Evolutionary conservation across 2,113 vertebrate species (phyloP).

Genomic region (Chrysochloris asiatica): DNA sequence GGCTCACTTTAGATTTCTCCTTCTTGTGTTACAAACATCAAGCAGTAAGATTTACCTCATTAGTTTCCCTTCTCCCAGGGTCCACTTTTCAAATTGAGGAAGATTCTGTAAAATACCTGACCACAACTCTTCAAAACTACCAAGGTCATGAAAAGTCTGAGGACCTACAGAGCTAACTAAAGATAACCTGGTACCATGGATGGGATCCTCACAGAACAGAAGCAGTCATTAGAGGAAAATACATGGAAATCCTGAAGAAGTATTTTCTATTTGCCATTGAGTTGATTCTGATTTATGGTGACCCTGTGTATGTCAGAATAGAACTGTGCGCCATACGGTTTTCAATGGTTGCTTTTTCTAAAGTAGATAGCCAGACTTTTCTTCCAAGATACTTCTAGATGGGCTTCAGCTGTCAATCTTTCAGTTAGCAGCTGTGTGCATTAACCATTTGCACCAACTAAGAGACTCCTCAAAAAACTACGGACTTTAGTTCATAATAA

Average conservation of each 20-base stretch:
- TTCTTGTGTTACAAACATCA: not conserved
- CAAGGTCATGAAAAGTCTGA: not conserved
- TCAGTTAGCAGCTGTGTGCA: not conserved
- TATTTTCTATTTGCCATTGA: not conserved
- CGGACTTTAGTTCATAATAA: not conserved
- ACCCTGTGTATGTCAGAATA: not conserved
- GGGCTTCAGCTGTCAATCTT: not conserved
- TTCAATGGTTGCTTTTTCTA: not conserved
- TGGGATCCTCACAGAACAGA: too few species aligned
- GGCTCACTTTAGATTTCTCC: not conserved
- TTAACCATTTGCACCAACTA: not conserved
- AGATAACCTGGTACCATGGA: not conserved
- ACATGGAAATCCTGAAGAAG: too few species aligned
- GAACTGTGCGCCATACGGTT: too few species aligned
- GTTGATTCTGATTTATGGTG: not conserved
- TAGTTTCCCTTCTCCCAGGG: not conserved
- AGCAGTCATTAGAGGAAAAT: not conserved
- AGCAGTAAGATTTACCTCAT: not conserved
- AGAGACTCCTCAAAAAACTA: not conserved
- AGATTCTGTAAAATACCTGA: not conserved
- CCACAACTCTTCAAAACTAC: not conserved
- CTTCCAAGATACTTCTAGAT: not conserved
- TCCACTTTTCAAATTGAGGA: not conserved
- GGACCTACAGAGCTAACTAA: not conserved
- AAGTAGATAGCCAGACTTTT: not conserved